phyloP scores from a whole-genome alignment of 2,113 vertebrate species.

The Rutilus rutilus region DNA sequence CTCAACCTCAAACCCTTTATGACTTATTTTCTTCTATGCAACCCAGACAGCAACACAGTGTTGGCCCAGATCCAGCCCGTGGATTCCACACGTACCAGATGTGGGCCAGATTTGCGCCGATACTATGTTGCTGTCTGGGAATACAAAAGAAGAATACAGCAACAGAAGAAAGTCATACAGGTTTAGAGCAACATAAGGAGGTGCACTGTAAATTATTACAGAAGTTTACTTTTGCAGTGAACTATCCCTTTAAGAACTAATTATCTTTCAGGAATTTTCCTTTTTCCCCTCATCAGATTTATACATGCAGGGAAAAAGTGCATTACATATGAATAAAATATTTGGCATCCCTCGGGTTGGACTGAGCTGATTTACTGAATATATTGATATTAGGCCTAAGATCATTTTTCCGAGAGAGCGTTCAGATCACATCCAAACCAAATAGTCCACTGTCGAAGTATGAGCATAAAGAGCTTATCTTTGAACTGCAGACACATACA shows the following conservation, averaged over 20 bases:
- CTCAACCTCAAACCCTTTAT: not conserved
- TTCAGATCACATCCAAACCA: conserved; percentile 46
- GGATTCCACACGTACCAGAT: too few relatives aligned
- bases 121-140: too few relatives aligned
- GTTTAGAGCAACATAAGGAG: not conserved
- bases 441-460: conserved; percentile 41
- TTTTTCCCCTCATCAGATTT: conserved; percentile 26
- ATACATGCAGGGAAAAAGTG: conserved; percentile 33
- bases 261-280: not conserved
- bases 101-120: too few relatives aligned
- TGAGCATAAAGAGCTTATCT: conserved; percentile 47
- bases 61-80: too few relatives aligned
- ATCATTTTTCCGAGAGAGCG: conserved; percentile 17
- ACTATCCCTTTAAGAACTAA: not conserved
- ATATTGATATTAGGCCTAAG: conserved; percentile 41
- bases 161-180: not conserved
- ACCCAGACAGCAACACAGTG: too few relatives aligned
- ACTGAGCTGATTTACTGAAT: conserved; percentile 31
- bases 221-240: not conserved
- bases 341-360: conserved; percentile 28
- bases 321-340: conserved; percentile 41
- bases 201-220: not conserved
- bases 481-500: conserved; percentile 36
- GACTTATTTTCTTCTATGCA: not conserved
- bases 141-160: not conserved